A percentile compares a stretch with the other conserved stretches of the same genome.
Evolutionary conservation across 1,140 invertebrate species (phyloP).

Genomic region (Helicoverpa armigera): DNA sequence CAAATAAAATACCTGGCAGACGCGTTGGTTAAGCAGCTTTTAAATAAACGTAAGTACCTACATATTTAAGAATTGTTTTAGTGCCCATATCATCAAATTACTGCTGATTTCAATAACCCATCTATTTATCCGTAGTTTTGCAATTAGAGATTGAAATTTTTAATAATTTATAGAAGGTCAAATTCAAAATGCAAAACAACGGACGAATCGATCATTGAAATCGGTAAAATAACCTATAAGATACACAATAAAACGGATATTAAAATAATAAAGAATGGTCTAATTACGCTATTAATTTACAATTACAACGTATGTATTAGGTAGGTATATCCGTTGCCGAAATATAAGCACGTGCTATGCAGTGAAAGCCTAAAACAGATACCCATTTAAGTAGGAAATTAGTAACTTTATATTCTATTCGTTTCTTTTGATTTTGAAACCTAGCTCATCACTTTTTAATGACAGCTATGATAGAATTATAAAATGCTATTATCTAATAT

Average conservation of each 20-base stretch:
- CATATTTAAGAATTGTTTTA: background rate
- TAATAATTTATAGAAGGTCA: no score
- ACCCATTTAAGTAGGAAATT: background rate
- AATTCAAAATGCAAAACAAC: no score
- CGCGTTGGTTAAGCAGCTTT: no score
- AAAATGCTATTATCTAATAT: background rate
- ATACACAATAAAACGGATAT: background rate
- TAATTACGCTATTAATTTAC: background rate
- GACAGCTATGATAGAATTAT: background rate
- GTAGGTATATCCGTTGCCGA: background rate
- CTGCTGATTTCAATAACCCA: background rate
- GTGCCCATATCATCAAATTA: no score
- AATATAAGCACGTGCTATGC: slow-evolving; percentile 7
- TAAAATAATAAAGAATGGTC: background rate
- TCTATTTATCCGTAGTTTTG: no score
- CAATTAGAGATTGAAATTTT: no score
- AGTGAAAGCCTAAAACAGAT: background rate
- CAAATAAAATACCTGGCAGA: background rate
- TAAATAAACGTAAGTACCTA: no score
- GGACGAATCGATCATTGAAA: no score
- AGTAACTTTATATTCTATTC: slow-evolving; percentile 11
- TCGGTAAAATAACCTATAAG: no score
- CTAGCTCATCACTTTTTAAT: background rate
- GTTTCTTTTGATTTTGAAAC: background rate
- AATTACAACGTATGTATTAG: background rate